Percentiles rank a stretch among this genome's conserved stretches.
phyloP scores from a whole-genome alignment of 2,797 vertebrate genomes.

The Acipenser oxyrinchus region DNA sequence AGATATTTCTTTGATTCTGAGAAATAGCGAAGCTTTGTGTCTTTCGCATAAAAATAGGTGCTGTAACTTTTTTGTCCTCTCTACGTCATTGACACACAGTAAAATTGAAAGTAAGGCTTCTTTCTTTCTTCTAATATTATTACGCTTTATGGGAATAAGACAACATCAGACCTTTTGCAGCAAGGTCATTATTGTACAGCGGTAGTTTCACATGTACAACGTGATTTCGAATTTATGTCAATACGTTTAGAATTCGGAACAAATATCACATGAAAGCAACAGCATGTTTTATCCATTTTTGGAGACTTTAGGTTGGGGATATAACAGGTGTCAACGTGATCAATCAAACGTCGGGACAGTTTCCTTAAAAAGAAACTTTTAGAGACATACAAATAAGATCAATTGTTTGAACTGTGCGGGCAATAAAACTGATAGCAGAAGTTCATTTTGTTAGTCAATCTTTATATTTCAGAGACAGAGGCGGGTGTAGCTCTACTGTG shows the following conservation, averaged over 20 bases:
- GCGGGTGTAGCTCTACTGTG: no score
- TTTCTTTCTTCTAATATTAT: no score
- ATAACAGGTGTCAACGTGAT: constrained; percentile 64
- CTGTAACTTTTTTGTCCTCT: no score
- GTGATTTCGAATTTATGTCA: constrained; percentile 51
- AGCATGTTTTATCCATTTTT: constrained; percentile 18
- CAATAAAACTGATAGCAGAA: constrained; percentile 18
- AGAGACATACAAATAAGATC: constrained; percentile 32
- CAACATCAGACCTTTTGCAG: constrained; percentile 2
- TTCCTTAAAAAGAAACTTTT: constrained; percentile 23
- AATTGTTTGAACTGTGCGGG: constrained; percentile 21
- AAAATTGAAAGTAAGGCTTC: no score
- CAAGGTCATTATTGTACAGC: constrained; percentile 54
- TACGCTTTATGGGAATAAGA: background rate
- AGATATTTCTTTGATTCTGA: no score
- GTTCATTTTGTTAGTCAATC: constrained; percentile 12
- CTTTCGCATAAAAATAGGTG: no score
- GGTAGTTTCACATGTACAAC: constrained; percentile 57
- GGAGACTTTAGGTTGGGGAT: constrained; percentile 31
- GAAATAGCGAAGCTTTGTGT: no score
- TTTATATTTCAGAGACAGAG: background rate
- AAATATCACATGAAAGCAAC: background rate
- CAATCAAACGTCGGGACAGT: constrained; percentile 36
- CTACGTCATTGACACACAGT: no score
- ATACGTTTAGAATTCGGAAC: constrained; percentile 28